Evolutionary conservation across 2,888 invertebrate species (phyloP).

Genomic region (Arge pagana): DNA sequence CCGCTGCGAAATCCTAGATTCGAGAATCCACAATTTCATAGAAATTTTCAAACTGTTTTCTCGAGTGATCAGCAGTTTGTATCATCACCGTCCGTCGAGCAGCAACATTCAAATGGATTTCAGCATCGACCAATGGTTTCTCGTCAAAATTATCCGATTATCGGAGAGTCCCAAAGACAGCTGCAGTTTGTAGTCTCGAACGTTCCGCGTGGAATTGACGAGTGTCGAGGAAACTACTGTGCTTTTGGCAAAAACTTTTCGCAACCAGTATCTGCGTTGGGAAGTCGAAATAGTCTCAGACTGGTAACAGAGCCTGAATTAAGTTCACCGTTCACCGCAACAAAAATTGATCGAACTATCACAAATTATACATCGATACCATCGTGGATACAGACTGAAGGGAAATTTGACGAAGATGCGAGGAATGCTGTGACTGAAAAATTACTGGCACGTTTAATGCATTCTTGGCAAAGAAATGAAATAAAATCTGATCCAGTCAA

Average conservation of each 20-base stretch:
- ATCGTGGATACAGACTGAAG: too few species aligned
- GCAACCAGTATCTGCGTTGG: slow-evolving; percentile 20
- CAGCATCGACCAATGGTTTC: slow-evolving; percentile 20
- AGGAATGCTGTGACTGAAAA: too few species aligned
- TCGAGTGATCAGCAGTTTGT: slow-evolving; percentile 19
- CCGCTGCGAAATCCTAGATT: background rate
- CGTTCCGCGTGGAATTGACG: too few species aligned
- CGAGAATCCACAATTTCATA: slow-evolving; percentile 7
- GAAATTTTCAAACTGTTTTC: slow-evolving; percentile 10
- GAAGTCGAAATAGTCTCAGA: slow-evolving; percentile 5
- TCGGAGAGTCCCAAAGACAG: slow-evolving; percentile 10
- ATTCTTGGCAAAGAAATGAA: too few species aligned
- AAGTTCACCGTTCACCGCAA: slow-evolving; percentile 3
- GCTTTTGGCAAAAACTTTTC: slow-evolving; percentile 9
- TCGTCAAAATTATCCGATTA: slow-evolving; percentile 6
- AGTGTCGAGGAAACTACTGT: too few species aligned
- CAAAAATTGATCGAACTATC: slow-evolving; percentile 4
- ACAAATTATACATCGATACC: too few species aligned
- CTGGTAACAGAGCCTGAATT: background rate
- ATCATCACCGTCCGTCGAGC: slow-evolving; percentile 15
- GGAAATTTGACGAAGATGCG: too few species aligned
- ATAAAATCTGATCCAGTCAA: too few species aligned
- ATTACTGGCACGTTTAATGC: too few species aligned
- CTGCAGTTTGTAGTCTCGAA: slow-evolving; percentile 16
- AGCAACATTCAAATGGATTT: slow-evolving; percentile 19